A percentile compares a stretch with the other conserved stretches of the same genome.
Evolutionary conservation across 2,797 vertebrate species (phyloP).

Genomic region (Percopsis omiscomaycus): DNA sequence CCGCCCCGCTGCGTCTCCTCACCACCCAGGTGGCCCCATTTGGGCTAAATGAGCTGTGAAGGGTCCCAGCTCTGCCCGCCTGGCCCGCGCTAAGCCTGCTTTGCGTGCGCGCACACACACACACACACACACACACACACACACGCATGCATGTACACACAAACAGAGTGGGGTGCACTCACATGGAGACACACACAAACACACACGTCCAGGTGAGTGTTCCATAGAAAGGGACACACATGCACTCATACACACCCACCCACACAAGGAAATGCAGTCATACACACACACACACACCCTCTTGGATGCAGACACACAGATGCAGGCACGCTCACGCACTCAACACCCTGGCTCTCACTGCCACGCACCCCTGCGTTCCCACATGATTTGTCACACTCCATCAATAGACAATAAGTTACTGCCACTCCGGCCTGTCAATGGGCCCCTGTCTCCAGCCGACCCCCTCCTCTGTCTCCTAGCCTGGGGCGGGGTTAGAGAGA

Average conservation of each 20-base stretch:
- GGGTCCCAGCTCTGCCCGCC: constrained; percentile 87
- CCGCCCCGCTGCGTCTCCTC: constrained; percentile 85
- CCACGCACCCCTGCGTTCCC: constrained; percentile 82
- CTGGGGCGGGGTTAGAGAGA: constrained; percentile 4
- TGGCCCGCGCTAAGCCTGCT: constrained; percentile 68
- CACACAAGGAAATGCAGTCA: background rate
- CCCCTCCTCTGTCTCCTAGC: constrained; percentile 60
- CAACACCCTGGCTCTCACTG: constrained; percentile 75
- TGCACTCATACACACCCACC: constrained; percentile 9
- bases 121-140: constrained; percentile 42
- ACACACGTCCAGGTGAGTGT: background rate
- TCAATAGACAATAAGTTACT: constrained; percentile 98
- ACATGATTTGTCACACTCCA: constrained; percentile 93
- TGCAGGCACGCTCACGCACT: constrained; percentile 67
- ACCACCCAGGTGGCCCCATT: constrained; percentile 95
- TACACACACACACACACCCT: constrained; percentile 16
- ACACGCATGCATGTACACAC: constrained; percentile 2
- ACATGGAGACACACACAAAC: constrained; percentile 7
- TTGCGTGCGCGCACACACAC: constrained; percentile 45
- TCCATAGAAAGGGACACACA: background rate
- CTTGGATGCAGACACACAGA: constrained; percentile 53
- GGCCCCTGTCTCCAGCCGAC: constrained; percentile 83
- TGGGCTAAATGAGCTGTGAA: constrained; percentile 99
- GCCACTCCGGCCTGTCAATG: constrained; percentile 89
- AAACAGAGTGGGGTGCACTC: constrained; percentile 1